Base-by-base conservation (phyloP, 2,797 vertebrate species). In the Meda fulgida region DNA sequence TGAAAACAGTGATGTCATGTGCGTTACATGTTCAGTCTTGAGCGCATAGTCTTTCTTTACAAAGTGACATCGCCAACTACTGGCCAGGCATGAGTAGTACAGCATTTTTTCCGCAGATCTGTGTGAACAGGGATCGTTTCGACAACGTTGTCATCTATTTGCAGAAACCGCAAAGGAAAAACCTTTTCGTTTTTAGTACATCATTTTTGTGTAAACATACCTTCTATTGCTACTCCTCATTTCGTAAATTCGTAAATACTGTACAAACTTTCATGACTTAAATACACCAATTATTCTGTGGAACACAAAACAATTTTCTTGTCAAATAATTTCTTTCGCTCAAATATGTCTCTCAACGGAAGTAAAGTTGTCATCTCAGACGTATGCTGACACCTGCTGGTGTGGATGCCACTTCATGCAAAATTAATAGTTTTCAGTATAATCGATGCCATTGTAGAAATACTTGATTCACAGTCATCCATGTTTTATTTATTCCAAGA, bases 91-190 rank as follows among this genome's bases (percentile, higher is more conserved):
- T 63, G 13, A 63, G 16, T 26, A 26, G 29, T 7, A 16, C 60
- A 13, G 58, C 0, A 1, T 60, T 60, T 60, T 60, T 60, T 26
- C n/a, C 4, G 1, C 4, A 11, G 55, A 60, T 60, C 4, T 5
- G 14, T 46, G 43, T 46, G 46, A 46, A 46, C 46, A 16, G 4
- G 10, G 40, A 43, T 43, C 3, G 40, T n/a, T 58, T 4, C 23
- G 9, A 10, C 2, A n/a, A 4, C 0, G 23, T 58, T 58, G 53
- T 23, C 8, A 3, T 23, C 19, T 55, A 11, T 4, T 13, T 0
- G 10, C 11, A 11, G 13, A 43, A 43, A 43, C 40, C 11, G 10
- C 13, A 11, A 46, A 16, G 53, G 3, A 23, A 55, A 55, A 55
- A 58, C 23, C 0, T 58, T 58, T 11, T 9, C 5, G 3, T 23